Evolutionary conservation across 2,888 invertebrate genomes (phyloP), one percentile per base, ranked within the genome.

Genomic region (Pandemis corylana): DNA sequence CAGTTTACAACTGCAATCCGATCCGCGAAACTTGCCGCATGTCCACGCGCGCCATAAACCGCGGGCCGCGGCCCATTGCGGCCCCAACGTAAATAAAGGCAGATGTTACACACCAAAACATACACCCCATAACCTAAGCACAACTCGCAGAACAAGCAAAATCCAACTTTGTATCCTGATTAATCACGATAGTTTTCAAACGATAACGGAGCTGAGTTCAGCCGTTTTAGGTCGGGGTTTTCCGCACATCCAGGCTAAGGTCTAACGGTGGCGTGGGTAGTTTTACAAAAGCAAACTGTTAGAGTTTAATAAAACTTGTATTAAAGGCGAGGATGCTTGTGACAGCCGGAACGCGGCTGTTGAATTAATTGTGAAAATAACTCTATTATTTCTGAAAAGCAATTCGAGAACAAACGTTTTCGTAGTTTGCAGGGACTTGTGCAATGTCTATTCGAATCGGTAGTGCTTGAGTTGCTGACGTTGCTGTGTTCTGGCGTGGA

Each of bases 81-180:
- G 90, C 90, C 92, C 88, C 92, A 93, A 93, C 93, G 93, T 94
- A 94, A 94, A 94, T 94, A 94, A 94, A 94, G 81, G 90, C 94
- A 94, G 94, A 94, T 94, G 94, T 94, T 93, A 56, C 56, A 56
- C 91, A 91, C 89, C 89, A 86, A 88, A 90, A 88, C 85, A 84
- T 83, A 81, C 79, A 76, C 80, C 80, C 78, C 77, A 77, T 76
- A 77, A 76, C 68, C 70, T 81, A 78, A 72, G 72, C 72, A 72
- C 80, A 75, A 80, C 85, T 79, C 20, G 77, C 77, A 9, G 13
- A 12, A 41, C 49, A 51, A 69, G 6, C 62, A 7, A 85, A 84
- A 83, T 15, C 69, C 68, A 78, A 83, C 86, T 77, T 70, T 83
- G 83, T 15, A 0, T 1, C 5, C 1, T 2, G 1, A 6, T 2